Base-by-base conservation (phyloP, 2,113 vertebrate genomes). In the Motacilla tschutschensis region DNA sequence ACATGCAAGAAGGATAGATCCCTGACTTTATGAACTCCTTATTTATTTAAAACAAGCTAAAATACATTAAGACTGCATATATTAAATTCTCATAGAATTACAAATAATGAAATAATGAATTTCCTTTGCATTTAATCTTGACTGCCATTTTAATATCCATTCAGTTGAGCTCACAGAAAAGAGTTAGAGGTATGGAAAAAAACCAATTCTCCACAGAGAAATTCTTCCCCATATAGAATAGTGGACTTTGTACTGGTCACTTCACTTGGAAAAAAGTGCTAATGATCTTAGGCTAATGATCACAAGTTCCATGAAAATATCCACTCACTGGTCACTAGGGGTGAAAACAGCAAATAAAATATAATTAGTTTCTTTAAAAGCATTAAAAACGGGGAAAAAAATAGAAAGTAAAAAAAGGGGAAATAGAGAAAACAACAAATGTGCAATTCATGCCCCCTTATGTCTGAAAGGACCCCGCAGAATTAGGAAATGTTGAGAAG, bases 381-480 rank as follows among this genome's bases (percentile, higher is more conserved):
- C 26, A 44, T 60, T 66, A 25, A 64, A 70, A 63, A 18, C 5
- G 7, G 9, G 12, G 31, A 13, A 5, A 15, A 15, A 33, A 40
- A 15, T 0, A 22, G 7, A 18, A 12, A 12, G 4, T 4, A 9
- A 6, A 20, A 59, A 40, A 41, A 12, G 13, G 1, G 3, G 10
- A 21, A 41, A 28, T 10, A 60, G 6, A 72, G 25, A 46, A 60
- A 83, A 50, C 5, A 31, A 5, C 3, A 51, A 13, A 17, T 50
- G 5, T 17, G 26, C 17, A 46, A 26, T 67, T 81, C 35, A 35
- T 8, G 18, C 18, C 59, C 44, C 78, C 31, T 80, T n/a, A 29
- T 10, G 0, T 75, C 58, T 84, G 58, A 63, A 74, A 81, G 5
- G 53, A 63, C 15, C 47, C 5, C 0, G 1, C 4, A 77, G 33